Conservation (phyloP, 1,140 invertebrate genomes). For the Globodera ellingtonae region DNA sequence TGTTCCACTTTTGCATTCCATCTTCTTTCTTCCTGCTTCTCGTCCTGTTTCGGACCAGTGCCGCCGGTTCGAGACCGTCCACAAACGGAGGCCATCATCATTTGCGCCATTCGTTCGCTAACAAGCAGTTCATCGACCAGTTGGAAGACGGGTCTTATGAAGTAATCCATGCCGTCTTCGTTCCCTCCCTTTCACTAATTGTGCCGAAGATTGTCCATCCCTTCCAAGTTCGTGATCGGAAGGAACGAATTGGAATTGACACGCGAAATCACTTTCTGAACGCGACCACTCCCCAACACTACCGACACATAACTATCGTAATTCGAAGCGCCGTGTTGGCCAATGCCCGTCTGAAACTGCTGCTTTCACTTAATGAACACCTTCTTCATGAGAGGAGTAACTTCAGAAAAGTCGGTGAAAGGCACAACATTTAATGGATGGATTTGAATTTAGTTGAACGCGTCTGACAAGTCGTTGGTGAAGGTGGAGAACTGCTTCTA, state of each 20-base stretch:
- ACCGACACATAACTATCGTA: constrained; percentile 60
- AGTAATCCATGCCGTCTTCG: constrained; percentile 2
- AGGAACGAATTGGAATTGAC: constrained; percentile 64
- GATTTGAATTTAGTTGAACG: background rate
- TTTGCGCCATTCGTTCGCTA: constrained; percentile 56
- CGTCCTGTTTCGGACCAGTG: background rate
- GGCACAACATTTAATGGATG: constrained; percentile 23
- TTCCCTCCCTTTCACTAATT: constrained; percentile 29
- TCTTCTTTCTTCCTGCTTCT: background rate
- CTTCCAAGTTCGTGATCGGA: constrained; percentile 64
- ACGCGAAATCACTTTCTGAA: constrained; percentile 64
- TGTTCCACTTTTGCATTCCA: background rate
- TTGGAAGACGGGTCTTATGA: constrained; percentile 61
- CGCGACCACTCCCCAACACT: constrained; percentile 56
- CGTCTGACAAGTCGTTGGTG: constrained; percentile 45
- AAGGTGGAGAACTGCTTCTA: constrained; percentile 63
- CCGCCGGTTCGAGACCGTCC: background rate
- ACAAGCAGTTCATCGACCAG: constrained; percentile 61
- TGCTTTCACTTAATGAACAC: constrained; percentile 58
- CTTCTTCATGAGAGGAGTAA: constrained; percentile 57
- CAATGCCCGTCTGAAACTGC: constrained; percentile 53
- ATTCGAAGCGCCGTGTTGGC: constrained; percentile 44
- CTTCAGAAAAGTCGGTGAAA: constrained; percentile 53
- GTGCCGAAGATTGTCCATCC: constrained; percentile 56
- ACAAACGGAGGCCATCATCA: constrained; percentile 14